Conservation (phyloP, 2,797 vertebrate species). For the Hozukius guyotensis region DNA sequence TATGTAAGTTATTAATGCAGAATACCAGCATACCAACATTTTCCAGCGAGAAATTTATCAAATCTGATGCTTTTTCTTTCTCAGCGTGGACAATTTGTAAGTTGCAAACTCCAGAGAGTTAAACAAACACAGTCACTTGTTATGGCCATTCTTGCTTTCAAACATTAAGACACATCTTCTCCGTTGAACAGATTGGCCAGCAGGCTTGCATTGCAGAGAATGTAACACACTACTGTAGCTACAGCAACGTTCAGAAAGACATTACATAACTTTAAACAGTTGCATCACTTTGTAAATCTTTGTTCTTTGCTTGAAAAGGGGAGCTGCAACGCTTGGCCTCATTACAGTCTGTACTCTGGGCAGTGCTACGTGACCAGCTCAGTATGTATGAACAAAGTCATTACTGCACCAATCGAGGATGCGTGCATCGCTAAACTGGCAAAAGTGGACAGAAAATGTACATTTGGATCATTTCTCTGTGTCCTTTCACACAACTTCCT, state of each 20-base stretch:
- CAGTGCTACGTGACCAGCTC: not conserved
- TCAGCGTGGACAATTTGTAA: not conserved
- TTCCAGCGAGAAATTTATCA: not conserved
- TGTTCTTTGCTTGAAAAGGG: conserved; percentile 21
- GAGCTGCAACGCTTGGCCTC: not conserved
- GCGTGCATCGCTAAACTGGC: not conserved
- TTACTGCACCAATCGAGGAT: not conserved
- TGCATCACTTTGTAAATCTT: conserved; percentile 40
- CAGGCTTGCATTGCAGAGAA: conserved; percentile 17
- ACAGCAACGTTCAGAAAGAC: conserved; percentile 24
- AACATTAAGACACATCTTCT: not conserved
- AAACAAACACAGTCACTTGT: conserved; percentile 9
- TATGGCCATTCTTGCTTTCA: conserved; percentile 3
- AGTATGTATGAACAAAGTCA: not conserved
- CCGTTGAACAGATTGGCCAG: conserved; percentile 19
- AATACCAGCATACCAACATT: conserved; percentile 10
- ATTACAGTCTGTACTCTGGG: conserved; percentile 9
- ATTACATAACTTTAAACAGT: conserved; percentile 40
- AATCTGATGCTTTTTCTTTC: conserved; percentile 9
- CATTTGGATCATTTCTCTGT: not conserved
- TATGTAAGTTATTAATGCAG: conserved; percentile 21
- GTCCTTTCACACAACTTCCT: not conserved
- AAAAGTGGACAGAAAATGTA: not conserved
- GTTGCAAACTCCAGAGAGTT: not conserved
- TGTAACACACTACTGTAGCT: conserved; percentile 21